Conservation (phyloP, 1,140 invertebrate genomes). For the Mylabris phalerata region DNA sequence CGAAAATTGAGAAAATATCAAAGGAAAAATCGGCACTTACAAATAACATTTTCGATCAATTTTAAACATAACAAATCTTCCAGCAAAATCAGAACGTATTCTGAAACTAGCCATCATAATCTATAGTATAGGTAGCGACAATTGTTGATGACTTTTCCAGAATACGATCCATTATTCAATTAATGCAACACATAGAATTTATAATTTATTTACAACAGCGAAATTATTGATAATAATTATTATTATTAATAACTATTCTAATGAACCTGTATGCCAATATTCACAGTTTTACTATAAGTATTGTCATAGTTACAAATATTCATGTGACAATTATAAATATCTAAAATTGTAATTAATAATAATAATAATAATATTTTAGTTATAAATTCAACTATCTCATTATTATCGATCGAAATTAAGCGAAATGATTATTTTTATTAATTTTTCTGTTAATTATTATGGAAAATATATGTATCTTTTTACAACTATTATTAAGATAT, state of each 20-base stretch:
- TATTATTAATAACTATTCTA: constrained; percentile 18
- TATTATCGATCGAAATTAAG: not conserved
- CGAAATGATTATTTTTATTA: not conserved
- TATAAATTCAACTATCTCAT: not conserved
- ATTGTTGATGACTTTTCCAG: not conserved
- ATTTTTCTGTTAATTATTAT: not conserved
- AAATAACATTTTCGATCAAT: not conserved
- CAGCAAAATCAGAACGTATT: not conserved
- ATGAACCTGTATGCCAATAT: constrained; percentile 27
- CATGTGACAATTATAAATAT: not conserved
- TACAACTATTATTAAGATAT: no score
- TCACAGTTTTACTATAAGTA: constrained; percentile 30
- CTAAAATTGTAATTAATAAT: constrained; percentile 1
- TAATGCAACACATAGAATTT: constrained; percentile 6
- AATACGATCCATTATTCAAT: not conserved
- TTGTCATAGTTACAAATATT: constrained; percentile 27
- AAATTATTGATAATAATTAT: constrained; percentile 5
- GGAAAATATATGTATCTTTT: not conserved
- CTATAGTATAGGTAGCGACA: not conserved
- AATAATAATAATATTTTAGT: not conserved
- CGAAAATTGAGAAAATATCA: no score
- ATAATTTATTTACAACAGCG: constrained; percentile 24
- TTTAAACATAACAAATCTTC: no score
- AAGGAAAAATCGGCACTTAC: constrained; percentile 9
- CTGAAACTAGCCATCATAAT: not conserved